Evolutionary conservation across 2,888 invertebrate genomes (phyloP), one percentile per base, ranked within the genome.

Genomic region (Eristalinus aeneus): DNA sequence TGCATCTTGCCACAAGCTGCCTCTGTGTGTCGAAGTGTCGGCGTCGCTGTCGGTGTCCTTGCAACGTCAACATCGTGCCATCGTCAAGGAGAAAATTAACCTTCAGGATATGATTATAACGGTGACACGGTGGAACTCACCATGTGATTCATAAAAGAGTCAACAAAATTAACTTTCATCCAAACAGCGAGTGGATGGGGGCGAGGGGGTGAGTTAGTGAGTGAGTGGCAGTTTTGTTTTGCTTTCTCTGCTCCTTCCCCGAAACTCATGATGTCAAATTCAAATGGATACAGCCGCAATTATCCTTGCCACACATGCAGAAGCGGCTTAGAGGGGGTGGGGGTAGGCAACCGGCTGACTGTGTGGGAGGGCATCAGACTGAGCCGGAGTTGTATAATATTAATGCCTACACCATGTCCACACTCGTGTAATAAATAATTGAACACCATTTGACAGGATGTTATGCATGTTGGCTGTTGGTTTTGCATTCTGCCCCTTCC

Each of bases 351-450:
- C 27, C 27, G 27, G 27, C 27, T 0, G n/a, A 6, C 12, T 5
- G 16, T n/a, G 12, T 12, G 39, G 2, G n/a, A 5, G 39, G 2
- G n/a, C 0, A n/a, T 39, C 39, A n/a, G 0, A 39, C 46, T 46
- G 46, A n/a, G 54, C 31, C 60, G 36, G 27, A 27, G 27, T 68
- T 46, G 67, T 85, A 34, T 74, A 86, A 71, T 77, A 81, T 86
- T 86, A 78, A 86, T 78, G 67, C 74, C 74, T 58, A 74, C 46
- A 46, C 81, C 69, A 78, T 86, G 86, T 86, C 86, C 86, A 86
- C 86, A 86, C 86, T 75, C 77, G 81, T 86, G 86, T 86, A 86
- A 86, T 86, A 86, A 86, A 86, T 86, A 86, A 86, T 86, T 86
- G 86, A 86, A 86, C 86, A 81, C 86, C 71, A 86, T 86, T 86